Base-by-base conservation (phyloP, 2,113 vertebrate species). In the Strix aluco region DNA sequence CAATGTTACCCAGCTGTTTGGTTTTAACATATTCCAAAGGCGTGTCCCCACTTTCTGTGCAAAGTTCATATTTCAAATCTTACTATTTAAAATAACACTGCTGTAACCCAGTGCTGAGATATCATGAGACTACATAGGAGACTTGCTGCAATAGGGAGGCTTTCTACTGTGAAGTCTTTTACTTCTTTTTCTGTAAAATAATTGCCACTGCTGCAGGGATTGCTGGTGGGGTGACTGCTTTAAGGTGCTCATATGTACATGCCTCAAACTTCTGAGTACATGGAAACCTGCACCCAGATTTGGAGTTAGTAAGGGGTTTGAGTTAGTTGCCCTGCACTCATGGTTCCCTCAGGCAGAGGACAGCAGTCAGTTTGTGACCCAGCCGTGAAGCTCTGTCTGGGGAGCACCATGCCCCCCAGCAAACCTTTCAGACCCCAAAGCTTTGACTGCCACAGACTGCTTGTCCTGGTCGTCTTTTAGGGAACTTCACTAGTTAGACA, bases 291-390 rank as follows among this genome's bases (percentile, higher is more conserved):
- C 40, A 36, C 34, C 15, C 11, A 36, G n/a, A 23, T 20, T 32
- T 74, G 32, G 40, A 79, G 66, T 67, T 16, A 27, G n/a, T 38
- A 38, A 21, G 81, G 34, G 44, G 12, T 54, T 61, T 0, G 0
- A 0, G 1, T 80, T 40, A 19, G 44, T 17, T 2, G 10, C n/a
- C 11, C 13, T 5, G 2, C 32, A 19, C 1, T 0, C 3, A 14
- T 32, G 20, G 51, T 25, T 71, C n/a, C 61, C 21, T 47, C 1
- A 1, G 29, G 42, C 20, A 78, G 58, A 51, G 36, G 73, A 30
- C 20, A 30, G 27, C 11, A 1, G 4, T 44, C 42, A 29, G 42
- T 42, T 25, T 80, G 58, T 0, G 8, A 72, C 13, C 13, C 66
- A 65, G 58, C 36, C 3, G 0, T 17, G 22, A 27, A 63, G n/a